Base-by-base conservation (phyloP, 2,113 vertebrate genomes). In the Aptenodytes patagonicus region DNA sequence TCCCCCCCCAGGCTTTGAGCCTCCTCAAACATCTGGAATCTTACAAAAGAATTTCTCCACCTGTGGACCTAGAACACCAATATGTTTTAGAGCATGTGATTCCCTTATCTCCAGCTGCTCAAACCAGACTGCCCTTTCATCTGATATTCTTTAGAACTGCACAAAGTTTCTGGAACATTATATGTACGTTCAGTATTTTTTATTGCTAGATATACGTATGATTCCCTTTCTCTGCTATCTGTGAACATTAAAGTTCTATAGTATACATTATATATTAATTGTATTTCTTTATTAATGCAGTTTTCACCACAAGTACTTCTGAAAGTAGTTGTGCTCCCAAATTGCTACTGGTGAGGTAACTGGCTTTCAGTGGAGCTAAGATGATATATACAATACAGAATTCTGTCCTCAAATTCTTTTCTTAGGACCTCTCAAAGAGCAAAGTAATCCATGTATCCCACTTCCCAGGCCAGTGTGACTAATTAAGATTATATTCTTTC, bases 11-110 rank as follows among this genome's bases (percentile, higher is more conserved):
- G 99, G 99, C 99, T 34, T 97, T 99, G 96, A 99, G 98, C 77
- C 98, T 99, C 34, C 98, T 99, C 70, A 99, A 99, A 93, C 99
- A 99, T 58, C 97, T 99, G 93, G 98, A 98, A 86, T 99, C 99
- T 9, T 99, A 99, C 34, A 98, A 92, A 75, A 98, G 99, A 55
- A 97, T 98, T 49, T 99, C 99, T 55, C 97, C 98, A 6, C 98
- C 99, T 3, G 98, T 98, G 32, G 99, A 99, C 31, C 64, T 99
- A 14, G 99, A 99, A 61, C 98, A 98, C 89, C 98, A 99, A 0
- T 99, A 99, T 90, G 96, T 99, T 57, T 66, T 99, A 55, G 99
- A 99, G 75, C 99, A 99, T 2, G 65, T 95, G 29, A 98, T 99
- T 65, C 96, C 99, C 51, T 95, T 99, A 51, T 98, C 98, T 20